Evolutionary conservation across 2,888 invertebrate genomes (phyloP), one percentile per base, ranked within the genome.

Genomic region (Lycia hirtaria): DNA sequence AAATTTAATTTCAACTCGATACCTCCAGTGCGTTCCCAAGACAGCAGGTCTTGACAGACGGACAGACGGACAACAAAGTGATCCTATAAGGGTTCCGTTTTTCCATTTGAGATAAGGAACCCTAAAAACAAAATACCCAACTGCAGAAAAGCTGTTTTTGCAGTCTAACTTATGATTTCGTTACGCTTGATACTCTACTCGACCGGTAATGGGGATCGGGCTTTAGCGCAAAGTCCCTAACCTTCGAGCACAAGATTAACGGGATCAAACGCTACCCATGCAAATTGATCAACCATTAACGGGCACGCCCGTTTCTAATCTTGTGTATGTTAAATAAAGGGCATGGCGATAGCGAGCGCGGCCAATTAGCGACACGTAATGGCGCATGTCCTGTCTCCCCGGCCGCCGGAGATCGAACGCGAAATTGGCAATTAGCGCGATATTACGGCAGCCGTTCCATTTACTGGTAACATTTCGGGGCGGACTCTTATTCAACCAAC

Each of bases 371-470:
- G 64, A 64, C 70, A 69, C 62, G 75, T 73, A 76, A 81, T 77
- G 65, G 72, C 69, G 68, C 72, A 72, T 73, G 72, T 75, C 74
- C 75, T 74, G 75, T 67, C 66, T 68, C 67, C 68, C 65, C 72
- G 73, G 67, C 72, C 66, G 51, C 85, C 89, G 88, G 89, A 88
- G 83, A 89, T 88, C 81, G 84, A 87, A 84, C 67, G 69, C 75
- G 68, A 84, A 84, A 89, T 90, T 89, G 90, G 69, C 88, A 85
- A 90, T 88, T 87, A 88, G 80, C 69, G 68, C 76, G 76, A 82
- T 75, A 85, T 85, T 80, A 83, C 78, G 71, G 61, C 60, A 54
- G 67, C 72, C 68, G 67, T 55, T 64, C 69, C 62, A 73, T 73
- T 78, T 74, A 74, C 65, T 57, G 24, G 58, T 60, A 56, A 52